Conservation (phyloP, 2,113 vertebrate genomes). For the Greenwoodochromis staneri region DNA sequence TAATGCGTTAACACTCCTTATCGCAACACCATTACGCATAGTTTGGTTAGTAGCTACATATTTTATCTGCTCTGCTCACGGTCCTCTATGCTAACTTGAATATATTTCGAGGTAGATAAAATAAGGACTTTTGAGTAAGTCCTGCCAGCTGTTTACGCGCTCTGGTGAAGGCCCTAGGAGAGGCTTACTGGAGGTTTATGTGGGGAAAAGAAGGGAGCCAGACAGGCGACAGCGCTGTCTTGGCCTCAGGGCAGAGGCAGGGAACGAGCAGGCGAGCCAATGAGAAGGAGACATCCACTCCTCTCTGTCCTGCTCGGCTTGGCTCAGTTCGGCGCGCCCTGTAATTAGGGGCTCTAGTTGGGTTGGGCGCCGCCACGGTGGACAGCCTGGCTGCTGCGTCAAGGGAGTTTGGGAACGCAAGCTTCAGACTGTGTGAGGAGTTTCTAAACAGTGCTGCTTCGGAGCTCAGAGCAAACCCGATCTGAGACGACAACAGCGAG, state of each 20-base stretch:
- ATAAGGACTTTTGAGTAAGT: not conserved
- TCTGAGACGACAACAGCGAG: not conserved
- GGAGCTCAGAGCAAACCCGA: not conserved
- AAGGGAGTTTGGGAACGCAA: conserved; percentile 31
- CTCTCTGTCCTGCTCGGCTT: conserved; percentile 46
- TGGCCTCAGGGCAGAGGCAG: conserved; percentile 51
- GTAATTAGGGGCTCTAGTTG: conserved; percentile 61
- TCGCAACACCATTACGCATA: not conserved
- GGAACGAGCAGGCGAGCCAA: conserved; percentile 46
- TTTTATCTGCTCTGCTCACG: not conserved
- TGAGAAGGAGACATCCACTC: conserved; percentile 47
- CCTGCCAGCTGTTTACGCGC: conserved; percentile 11
- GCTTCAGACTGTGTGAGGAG: conserved; percentile 3
- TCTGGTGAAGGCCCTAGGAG: conserved; percentile 1
- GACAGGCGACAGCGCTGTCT: conserved; percentile 60
- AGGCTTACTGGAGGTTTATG: conserved; percentile 60
- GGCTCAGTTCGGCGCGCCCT: conserved; percentile 61
- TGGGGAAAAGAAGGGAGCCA: conserved; percentile 58
- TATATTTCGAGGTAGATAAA: not conserved
- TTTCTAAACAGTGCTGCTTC: not conserved
- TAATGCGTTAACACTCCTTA: conserved; percentile 18
- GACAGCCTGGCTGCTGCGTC: conserved; percentile 48
- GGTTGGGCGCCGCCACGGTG: conserved; percentile 63
- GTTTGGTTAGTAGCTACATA: not conserved
- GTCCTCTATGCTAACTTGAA: not conserved